A percentile compares a stretch with the other conserved stretches of the same genome.
Evolutionary conservation across 2,797 vertebrate species (phyloP).

Genomic region (Gambusia yucatana): DNA sequence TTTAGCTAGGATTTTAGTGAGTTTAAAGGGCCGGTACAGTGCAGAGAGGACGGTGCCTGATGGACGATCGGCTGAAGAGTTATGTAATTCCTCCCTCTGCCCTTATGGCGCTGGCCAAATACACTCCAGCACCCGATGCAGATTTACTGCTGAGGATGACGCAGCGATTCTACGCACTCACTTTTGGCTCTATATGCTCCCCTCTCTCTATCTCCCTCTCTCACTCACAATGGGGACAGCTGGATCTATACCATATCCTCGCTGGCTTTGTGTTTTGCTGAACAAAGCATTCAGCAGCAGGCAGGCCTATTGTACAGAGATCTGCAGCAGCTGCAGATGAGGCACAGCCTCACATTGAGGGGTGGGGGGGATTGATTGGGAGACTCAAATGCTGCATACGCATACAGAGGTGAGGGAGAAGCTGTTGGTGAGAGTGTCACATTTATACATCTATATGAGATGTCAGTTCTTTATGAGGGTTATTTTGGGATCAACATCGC

Average conservation of each 20-base stretch:
- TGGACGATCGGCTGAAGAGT: constrained; percentile 70
- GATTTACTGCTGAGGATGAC: constrained; percentile 84
- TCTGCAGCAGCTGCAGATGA: constrained; percentile 72
- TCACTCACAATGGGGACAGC: constrained; percentile 72
- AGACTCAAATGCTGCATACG: constrained; percentile 46
- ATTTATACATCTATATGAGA: not conserved
- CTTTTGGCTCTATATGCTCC: constrained; percentile 62
- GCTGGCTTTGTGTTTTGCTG: constrained; percentile 78
- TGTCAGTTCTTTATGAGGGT: not conserved
- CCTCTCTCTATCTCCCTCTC: constrained; percentile 48
- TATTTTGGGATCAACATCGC: constrained; percentile 23
- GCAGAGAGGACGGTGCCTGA: constrained; percentile 57
- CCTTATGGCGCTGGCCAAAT: constrained; percentile 72
- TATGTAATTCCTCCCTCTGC: constrained; percentile 77
- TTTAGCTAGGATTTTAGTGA: constrained; percentile 25
- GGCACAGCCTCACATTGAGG: constrained; percentile 56
- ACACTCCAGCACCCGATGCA: constrained; percentile 70
- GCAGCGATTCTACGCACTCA: constrained; percentile 77
- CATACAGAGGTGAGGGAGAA: constrained; percentile 28
- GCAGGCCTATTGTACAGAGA: constrained; percentile 70
- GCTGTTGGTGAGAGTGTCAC: constrained; percentile 9
- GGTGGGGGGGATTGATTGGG: constrained; percentile 54
- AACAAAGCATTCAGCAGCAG: constrained; percentile 79
- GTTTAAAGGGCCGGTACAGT: constrained; percentile 33
- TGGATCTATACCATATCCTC: constrained; percentile 78